Evolutionary conservation across 92 coral and sea anemone species (phyloP).

Genomic region (Porites divaricata): DNA sequence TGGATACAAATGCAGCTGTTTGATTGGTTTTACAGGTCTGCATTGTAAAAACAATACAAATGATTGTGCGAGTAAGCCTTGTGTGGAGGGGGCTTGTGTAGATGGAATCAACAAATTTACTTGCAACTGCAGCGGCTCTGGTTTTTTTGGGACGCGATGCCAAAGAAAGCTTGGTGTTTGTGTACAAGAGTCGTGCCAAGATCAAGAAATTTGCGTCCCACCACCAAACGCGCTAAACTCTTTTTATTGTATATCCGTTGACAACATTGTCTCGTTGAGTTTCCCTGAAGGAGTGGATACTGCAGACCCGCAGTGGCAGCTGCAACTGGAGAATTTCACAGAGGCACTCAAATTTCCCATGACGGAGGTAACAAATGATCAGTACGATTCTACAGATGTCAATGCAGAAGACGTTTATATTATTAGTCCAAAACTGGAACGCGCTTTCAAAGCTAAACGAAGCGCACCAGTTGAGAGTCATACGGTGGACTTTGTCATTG

Average conservation of each 20-base stretch:
- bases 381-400: slow-evolving; percentile 14
- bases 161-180: slow-evolving; percentile 66
- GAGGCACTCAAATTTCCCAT: slow-evolving; percentile 4
- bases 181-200: slow-evolving; percentile 39
- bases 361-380: slow-evolving; percentile 33
- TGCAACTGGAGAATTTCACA: slow-evolving; percentile 42
- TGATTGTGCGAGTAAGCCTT: slow-evolving; percentile 62
- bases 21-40: slow-evolving; percentile 64
- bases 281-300: slow-evolving; percentile 40
- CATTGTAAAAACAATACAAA: slow-evolving; percentile 70
- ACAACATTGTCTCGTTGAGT: slow-evolving; percentile 37
- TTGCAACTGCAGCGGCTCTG: slow-evolving; percentile 77
- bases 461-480: slow-evolving; percentile 1
- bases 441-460: slow-evolving; percentile 15
- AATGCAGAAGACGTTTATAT: slow-evolving; percentile 51
- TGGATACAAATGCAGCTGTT: slow-evolving; percentile 70
- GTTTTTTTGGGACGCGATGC: slow-evolving; percentile 76
- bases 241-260: slow-evolving; percentile 35
- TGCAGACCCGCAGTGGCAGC: slow-evolving; percentile 46
- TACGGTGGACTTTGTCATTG: slow-evolving; percentile 14
- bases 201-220: slow-evolving; percentile 57
- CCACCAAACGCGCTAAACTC: slow-evolving; percentile 36
- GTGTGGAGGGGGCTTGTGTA: slow-evolving; percentile 51
- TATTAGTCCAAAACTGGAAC: slow-evolving; percentile 11
- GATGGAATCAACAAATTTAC: slow-evolving; percentile 75